These are phyloP conservation scores for Ibidorhyncha struthersii DNA, from an alignment of 2,113 vertebrate species.

Conservation along the genomic window DNA sequence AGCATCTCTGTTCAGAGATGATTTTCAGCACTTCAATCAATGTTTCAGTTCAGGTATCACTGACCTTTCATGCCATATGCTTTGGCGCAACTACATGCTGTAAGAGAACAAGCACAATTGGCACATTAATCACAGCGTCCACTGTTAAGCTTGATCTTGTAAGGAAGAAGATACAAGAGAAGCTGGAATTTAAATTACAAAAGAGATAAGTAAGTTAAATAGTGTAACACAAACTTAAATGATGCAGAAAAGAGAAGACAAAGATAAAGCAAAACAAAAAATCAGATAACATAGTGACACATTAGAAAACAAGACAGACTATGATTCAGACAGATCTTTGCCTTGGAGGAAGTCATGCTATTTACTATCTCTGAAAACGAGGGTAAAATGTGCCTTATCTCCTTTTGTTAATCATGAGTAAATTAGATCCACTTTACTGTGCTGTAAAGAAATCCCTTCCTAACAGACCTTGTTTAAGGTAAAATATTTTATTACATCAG, in stretches of 20 bases:
- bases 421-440: not conserved
- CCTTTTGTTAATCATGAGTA: not conserved
- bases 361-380: not conserved
- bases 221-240: not conserved
- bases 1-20: not conserved
- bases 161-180: not conserved
- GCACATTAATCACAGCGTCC: not conserved
- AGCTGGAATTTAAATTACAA: not conserved
- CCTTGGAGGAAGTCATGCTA: not conserved
- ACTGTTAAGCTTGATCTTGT: not conserved
- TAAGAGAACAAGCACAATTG: not conserved
- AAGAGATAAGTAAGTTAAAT: not conserved
- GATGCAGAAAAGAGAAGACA: not conserved
- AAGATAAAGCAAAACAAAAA: not conserved
- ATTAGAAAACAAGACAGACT: not conserved
- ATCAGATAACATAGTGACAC: not conserved
- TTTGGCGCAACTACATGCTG: not conserved
- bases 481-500: not conserved
- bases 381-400: not conserved
- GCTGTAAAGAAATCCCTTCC: not conserved
- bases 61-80: constrained; percentile 32
- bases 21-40: constrained; percentile 29
- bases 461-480: not conserved
- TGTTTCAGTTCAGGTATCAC: not conserved
- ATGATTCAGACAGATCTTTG: not conserved